Evolutionary conservation across 37 sponge, comb jelly and placozoan genomes (phyloP), one percentile per base, ranked within the genome.

Genomic region (Eunapius fragilis): DNA sequence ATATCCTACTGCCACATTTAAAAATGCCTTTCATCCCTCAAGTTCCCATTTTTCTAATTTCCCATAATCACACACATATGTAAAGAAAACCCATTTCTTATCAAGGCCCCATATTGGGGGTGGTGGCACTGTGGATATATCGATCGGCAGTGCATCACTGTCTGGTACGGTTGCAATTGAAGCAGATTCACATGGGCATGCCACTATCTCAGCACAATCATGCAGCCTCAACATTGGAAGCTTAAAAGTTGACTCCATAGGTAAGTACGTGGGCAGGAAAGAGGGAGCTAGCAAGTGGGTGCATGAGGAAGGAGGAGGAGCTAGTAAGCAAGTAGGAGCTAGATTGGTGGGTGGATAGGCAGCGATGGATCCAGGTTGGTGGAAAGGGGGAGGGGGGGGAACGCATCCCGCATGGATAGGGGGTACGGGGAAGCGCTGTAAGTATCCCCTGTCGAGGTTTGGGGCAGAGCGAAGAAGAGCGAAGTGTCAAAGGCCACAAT

Each of bases 211-310:
- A 58, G 31, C 88, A 24, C 79, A 88, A 9, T 85, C 84, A 2
- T 97, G 98, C 69, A 69, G 76, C 25, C 3, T 93, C n/a, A 32
- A 86, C 83, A 97, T 97, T 47, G 98, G 94, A 0, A 27, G 82
- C 2, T 82, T 97, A 3, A 70, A 80, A 70, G 80, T 97, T 26
- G 32, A 86, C 28, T 97, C 95, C 67, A 91, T 95, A 70, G 98
- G 98, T 26, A 95, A n/a, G n/a, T n/a, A n/a, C n/a, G n/a, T n/a
- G 98, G 80, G 95, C 95, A 70, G 92, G 94, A 91, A 90, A 30
- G 28, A 27, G 22, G 24, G n/a, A n/a, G n/a, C n/a, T n/a, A n/a
- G n/a, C n/a, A n/a, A n/a, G n/a, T n/a, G n/a, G n/a, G n/a, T n/a
- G n/a, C n/a, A n/a, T n/a, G n/a, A n/a, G n/a, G n/a, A n/a, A n/a